phyloP scores from a whole-genome alignment of 92 coral and sea anemone genomes.

The Pocillopora meandrina region DNA sequence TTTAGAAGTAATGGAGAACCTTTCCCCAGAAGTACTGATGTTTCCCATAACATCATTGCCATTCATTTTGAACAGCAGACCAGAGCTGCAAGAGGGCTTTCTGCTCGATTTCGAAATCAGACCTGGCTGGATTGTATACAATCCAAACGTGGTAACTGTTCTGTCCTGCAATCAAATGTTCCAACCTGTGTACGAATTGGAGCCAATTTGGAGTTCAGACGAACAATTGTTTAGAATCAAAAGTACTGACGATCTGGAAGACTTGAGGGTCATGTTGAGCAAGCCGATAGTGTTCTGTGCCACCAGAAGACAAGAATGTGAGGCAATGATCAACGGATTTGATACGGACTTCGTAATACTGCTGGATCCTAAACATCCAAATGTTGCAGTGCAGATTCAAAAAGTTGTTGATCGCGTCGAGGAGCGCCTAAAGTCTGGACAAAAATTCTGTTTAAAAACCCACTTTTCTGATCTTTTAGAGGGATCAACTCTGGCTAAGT shows the following conservation, averaged over 20 bases:
- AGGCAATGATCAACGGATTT: constrained; percentile 53
- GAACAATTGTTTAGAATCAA: constrained; percentile 53
- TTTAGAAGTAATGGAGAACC: not conserved
- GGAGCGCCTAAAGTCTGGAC: constrained; percentile 10
- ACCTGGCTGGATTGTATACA: constrained; percentile 70
- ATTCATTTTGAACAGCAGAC: constrained; percentile 27
- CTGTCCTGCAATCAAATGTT: constrained; percentile 64
- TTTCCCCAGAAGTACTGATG: constrained; percentile 11
- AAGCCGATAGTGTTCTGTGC: constrained; percentile 60
- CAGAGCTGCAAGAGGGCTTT: constrained; percentile 41
- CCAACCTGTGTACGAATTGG: constrained; percentile 45
- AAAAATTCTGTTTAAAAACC: constrained; percentile 41
- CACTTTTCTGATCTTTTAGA: constrained; percentile 33
- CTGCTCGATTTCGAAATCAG: constrained; percentile 40
- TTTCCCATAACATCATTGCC: constrained; percentile 71
- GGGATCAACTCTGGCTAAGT: constrained; percentile 14
- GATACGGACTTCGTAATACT: constrained; percentile 66
- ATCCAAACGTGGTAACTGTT: constrained; percentile 64
- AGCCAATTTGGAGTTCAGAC: constrained; percentile 41
- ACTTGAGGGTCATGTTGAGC: constrained; percentile 44
- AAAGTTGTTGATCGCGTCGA: constrained; percentile 3
- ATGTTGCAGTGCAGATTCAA: constrained; percentile 29
- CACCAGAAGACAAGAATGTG: constrained; percentile 63
- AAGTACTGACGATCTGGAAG: constrained; percentile 39
- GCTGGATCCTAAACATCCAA: constrained; percentile 48